A percentile compares a stretch with the other conserved stretches of the same genome.
phyloP scores from a whole-genome alignment of 1,140 invertebrate species.

The Trichomalopsis sarcophagae region DNA sequence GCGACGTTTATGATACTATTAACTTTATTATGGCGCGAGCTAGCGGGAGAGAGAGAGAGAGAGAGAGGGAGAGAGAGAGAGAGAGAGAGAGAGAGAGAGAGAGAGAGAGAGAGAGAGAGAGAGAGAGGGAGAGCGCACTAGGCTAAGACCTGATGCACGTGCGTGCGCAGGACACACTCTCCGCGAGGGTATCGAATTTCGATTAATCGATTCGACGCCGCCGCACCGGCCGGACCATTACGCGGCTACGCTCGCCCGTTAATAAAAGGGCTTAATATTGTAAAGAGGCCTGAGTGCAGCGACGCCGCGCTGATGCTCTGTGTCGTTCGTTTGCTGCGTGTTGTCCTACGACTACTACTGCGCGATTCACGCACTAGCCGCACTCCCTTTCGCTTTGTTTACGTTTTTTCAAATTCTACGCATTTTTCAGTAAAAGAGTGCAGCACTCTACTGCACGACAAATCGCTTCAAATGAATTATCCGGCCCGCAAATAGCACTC shows the following conservation, averaged over 20 bases:
- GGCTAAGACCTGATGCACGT: not conserved
- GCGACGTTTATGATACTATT: slow-evolving; percentile 68
- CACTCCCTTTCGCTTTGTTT: not conserved
- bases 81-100: not conserved
- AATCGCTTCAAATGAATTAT: not conserved
- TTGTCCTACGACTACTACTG: not conserved
- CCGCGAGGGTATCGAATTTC: slow-evolving; percentile 64
- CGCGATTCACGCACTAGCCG: not conserved
- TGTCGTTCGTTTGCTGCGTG: not conserved
- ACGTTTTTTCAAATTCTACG: not conserved
- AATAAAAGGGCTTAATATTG: slow-evolving; percentile 66
- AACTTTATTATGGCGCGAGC: slow-evolving; percentile 63
- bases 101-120: slow-evolving; percentile 12
- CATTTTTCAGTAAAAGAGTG: not conserved
- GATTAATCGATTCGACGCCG: slow-evolving; percentile 65
- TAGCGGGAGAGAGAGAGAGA: slow-evolving; percentile 37
- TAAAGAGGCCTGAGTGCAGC: slow-evolving; percentile 53
- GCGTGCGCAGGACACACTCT: not conserved
- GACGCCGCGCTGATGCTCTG: slow-evolving; percentile 14
- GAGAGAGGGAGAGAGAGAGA: not conserved
- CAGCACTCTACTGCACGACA: not conserved
- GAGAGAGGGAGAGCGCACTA: not conserved
- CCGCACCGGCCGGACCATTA: slow-evolving; percentile 54
- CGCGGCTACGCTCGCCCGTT: slow-evolving; percentile 56
- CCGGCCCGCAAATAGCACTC: not conserved